Evolutionary conservation across 2,888 invertebrate species (phyloP).

Genomic region (Dimorphilus gyrociliatus): DNA sequence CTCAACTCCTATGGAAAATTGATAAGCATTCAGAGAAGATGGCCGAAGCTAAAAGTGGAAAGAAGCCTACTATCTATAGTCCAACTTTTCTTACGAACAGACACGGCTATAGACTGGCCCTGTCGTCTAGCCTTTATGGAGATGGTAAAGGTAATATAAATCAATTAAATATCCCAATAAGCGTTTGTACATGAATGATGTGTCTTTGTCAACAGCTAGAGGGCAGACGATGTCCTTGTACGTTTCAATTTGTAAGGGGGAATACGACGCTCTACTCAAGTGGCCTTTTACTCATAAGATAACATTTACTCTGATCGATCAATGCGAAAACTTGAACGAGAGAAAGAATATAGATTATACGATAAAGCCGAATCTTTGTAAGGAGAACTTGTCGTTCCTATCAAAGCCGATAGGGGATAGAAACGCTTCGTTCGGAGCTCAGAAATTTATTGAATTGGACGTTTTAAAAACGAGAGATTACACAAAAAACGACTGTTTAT

Average conservation of each 20-base stretch:
- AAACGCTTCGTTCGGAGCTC: conserved; percentile 37
- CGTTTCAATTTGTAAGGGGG: conserved; percentile 11
- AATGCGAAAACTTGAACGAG: conserved; percentile 13
- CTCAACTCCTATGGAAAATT: conserved; percentile 36
- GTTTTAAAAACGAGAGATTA: conserved; percentile 12
- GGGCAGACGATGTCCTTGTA: conserved; percentile 9
- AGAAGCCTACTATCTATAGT: conserved; percentile 29
- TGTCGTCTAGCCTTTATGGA: conserved; percentile 30
- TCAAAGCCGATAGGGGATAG: conserved; percentile 30
- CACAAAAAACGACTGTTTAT: conserved; percentile 14
- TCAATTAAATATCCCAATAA: too few species aligned
- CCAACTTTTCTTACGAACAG: conserved; percentile 34
- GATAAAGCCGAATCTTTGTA: conserved; percentile 21
- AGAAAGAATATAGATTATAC: conserved; percentile 28
- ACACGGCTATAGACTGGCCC: conserved; percentile 36
- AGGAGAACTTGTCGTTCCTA: conserved; percentile 28
- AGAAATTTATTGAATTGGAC: conserved; percentile 17
- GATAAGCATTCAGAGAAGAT: conserved; percentile 25
- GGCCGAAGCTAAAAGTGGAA: conserved; percentile 29
- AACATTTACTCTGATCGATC: conserved; percentile 11
- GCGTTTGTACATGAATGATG: too few species aligned
- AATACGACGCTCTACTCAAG: conserved; percentile 9
- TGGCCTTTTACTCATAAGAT: conserved; percentile 12
- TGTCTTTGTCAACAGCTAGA: conserved; percentile 5
- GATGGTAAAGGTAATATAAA: conserved; percentile 28